A percentile compares a stretch with the other conserved stretches of the same genome.
Conservation (phyloP, 2,888 invertebrate genomes). For the Clepsis dumicolana region DNA sequence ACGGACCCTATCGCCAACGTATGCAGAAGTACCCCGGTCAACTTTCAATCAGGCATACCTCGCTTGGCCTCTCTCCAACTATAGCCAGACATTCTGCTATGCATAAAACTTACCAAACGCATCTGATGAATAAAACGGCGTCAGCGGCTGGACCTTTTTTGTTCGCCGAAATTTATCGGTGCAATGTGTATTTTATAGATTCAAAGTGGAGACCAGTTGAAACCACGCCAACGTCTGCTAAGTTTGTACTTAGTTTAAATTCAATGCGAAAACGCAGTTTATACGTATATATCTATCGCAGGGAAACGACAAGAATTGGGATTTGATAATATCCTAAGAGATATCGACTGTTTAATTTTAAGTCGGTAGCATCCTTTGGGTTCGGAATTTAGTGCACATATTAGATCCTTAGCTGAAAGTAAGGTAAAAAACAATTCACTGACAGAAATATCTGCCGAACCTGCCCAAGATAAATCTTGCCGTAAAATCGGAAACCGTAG, state of each 20-base stretch:
- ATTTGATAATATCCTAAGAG: too few relatives aligned
- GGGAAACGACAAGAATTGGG: too few relatives aligned
- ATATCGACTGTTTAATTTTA: too few relatives aligned
- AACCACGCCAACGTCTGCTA: conserved; percentile 64
- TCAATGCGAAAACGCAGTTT: conserved; percentile 56
- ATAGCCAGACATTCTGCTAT: conserved; percentile 71
- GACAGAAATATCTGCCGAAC: not conserved
- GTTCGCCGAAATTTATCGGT: conserved; percentile 65
- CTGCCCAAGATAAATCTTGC: not conserved
- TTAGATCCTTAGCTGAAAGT: too few relatives aligned
- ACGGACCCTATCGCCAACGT: conserved; percentile 10
- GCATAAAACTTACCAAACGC: conserved; percentile 68
- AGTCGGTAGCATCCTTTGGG: too few relatives aligned
- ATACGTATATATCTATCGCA: too few relatives aligned
- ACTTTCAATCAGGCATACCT: conserved; percentile 53
- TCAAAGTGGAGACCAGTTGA: conserved; percentile 56
- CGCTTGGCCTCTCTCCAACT: conserved; percentile 67
- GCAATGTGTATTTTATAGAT: conserved; percentile 66
- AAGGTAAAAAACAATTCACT: too few relatives aligned
- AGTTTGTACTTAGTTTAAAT: conserved; percentile 57
- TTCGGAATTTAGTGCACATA: too few relatives aligned
- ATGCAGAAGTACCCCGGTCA: conserved; percentile 28
- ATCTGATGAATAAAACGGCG: conserved; percentile 69
- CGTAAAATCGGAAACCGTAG: not conserved
- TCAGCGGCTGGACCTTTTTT: conserved; percentile 59